Evolutionary conservation across 2,113 vertebrate species (phyloP).

Genomic region (Conger conger): DNA sequence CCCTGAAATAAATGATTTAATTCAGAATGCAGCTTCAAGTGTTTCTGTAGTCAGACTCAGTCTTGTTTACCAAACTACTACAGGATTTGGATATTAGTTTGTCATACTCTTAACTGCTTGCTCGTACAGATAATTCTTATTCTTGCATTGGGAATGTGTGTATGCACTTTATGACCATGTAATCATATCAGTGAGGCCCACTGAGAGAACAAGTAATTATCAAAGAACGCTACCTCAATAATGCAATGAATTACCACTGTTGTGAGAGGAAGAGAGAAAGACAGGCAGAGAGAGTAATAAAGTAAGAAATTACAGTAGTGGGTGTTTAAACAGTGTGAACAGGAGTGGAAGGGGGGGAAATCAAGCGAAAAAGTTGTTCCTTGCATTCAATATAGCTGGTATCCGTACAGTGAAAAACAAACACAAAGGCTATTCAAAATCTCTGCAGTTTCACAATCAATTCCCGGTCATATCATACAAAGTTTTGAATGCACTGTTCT

Average conservation of each 20-base stretch:
- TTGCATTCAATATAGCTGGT: no score
- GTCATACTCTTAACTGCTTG: no score
- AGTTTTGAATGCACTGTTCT: no score
- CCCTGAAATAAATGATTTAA: neutral
- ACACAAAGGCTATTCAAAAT: no score
- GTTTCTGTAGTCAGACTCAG: neutral
- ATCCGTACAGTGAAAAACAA: no score
- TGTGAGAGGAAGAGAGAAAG: neutral
- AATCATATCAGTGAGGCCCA: neutral
- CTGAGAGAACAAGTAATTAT: neutral
- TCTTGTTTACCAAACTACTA: neutral
- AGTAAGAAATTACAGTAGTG: neutral
- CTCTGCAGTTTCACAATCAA: no score
- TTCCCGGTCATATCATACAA: no score
- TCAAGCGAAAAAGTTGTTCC: no score
- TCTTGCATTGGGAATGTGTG: no score
- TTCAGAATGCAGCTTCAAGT: neutral
- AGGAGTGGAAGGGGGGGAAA: no score
- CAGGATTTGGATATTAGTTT: neutral
- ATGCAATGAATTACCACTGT: neutral
- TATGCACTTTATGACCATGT: neutral
- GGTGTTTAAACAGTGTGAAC: neutral
- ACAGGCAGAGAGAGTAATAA: neutral
- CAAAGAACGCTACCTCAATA: neutral
- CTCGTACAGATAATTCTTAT: no score